A percentile compares a stretch with the other conserved stretches of the same genome.
phyloP scores from a whole-genome alignment of 1,140 invertebrate genomes.

The Daktulosphaira vitifoliae region DNA sequence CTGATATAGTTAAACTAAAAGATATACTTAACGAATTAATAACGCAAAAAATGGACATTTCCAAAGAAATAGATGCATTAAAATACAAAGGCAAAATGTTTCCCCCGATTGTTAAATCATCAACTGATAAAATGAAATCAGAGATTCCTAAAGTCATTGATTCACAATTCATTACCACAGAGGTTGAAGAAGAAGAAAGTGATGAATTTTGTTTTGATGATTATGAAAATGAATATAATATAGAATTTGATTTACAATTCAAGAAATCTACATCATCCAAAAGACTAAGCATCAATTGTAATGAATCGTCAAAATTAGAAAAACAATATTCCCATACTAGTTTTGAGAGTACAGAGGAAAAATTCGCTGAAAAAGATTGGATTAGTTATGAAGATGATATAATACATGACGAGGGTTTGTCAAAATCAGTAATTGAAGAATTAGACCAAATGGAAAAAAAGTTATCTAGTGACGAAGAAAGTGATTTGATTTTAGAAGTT shows the following conservation, averaged over 20 bases:
- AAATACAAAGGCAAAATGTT: conserved; percentile 24
- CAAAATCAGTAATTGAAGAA: too few relatives aligned
- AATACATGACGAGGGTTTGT: too few relatives aligned
- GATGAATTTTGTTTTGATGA: not conserved
- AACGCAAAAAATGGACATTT: not conserved
- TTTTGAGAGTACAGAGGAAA: not conserved
- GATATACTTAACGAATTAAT: not conserved
- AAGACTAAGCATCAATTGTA: not conserved
- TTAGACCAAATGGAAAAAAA: too few relatives aligned
- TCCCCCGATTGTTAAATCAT: not conserved
- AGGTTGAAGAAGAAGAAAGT: not conserved
- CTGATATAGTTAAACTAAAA: not conserved
- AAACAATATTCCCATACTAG: not conserved
- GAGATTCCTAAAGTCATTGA: not conserved
- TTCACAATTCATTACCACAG: not conserved
- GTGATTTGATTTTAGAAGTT: too few relatives aligned
- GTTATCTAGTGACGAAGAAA: too few relatives aligned
- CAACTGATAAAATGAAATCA: not conserved
- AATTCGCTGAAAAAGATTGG: not conserved
- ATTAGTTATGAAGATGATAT: not conserved
- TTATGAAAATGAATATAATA: not conserved
- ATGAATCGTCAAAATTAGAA: not conserved
- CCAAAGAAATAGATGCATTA: not conserved
- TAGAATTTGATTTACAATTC: conserved; percentile 4
- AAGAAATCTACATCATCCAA: not conserved